Evolutionary conservation across 2,797 vertebrate species (phyloP).

Genomic region (Graptemys geographica): DNA sequence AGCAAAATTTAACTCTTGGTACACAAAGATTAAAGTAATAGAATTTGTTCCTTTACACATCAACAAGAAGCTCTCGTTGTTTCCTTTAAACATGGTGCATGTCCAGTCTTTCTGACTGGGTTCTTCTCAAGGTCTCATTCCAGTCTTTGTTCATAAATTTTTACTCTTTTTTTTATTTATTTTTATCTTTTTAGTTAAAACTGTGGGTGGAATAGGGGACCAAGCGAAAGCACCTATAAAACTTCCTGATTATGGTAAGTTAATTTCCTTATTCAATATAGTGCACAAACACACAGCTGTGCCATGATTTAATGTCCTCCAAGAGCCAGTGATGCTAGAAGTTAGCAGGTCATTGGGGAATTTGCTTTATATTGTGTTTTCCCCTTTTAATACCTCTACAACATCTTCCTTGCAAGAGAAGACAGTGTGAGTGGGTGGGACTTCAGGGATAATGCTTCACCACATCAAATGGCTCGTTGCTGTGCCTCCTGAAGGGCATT

Average conservation of each 20-base stretch:
- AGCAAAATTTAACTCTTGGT: not conserved
- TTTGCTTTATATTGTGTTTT: not conserved
- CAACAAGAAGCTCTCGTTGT: not conserved
- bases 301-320: not conserved
- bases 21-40: not conserved
- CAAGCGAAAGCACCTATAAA: not conserved
- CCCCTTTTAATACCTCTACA: not conserved
- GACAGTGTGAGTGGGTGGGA: not conserved
- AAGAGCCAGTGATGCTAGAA: not conserved
- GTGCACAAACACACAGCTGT: too few relatives aligned
- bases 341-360: not conserved
- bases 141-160: not conserved
- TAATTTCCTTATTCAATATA: not conserved
- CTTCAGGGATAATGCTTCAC: not conserved
- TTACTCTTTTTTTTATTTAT: not conserved
- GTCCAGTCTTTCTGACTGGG: not conserved
- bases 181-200: slow-evolving; percentile 21
- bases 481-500: not conserved
- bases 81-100: not conserved
- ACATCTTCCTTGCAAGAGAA: not conserved
- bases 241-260: slow-evolving; percentile 55
- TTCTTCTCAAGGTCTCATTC: not conserved
- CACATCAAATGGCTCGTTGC: not conserved
- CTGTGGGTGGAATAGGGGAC: not conserved
- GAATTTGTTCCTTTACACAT: not conserved